Base-by-base conservation (phyloP, 2,113 vertebrate species). In the Grantiella picta region DNA sequence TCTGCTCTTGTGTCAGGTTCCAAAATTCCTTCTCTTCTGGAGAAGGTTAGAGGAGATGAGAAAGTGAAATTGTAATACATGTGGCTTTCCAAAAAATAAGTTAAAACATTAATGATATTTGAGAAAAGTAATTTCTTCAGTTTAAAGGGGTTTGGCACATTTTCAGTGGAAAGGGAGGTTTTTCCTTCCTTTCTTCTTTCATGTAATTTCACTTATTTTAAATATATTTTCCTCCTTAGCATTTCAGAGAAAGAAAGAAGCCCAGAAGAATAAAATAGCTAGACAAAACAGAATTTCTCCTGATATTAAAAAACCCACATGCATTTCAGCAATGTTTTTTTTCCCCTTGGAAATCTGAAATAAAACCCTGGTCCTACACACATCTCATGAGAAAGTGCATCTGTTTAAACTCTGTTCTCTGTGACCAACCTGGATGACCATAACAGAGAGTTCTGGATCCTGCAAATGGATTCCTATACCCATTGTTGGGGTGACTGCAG, bases 121-220 rank as follows among this genome's bases (percentile, higher is more conserved):
- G 68, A 94, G 79, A 90, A 94, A 83, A 90, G 71, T 47, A 54
- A 95, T 93, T 90, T 93, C 71, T 63, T 83, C 59, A 70, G 40
- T 88, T 96, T 83, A 72, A 83, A 88, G 33, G 27, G 19, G 35
- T 54, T 81, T 92, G 86, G 86, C 68, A 77, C 16, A 66, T 90
- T 86, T 94, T 94, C 68, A 73, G 54, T 76, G 19, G 79, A 87
- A 94, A 91, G 16, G 9, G 35, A 35, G 24, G 25, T 27, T 33
- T 71, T 56, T 73, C 2, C 25, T 44, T 88, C 38, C 84, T 45
- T 90, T 90, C 53, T 92, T 88, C 42, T 53, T 84, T 89, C 33
- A 38, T 52, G 29, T 77, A 84, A 81, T 92, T 92, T 80, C 2
- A 83, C 83, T 94, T 86, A 63, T 88, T 94, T 94, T 89, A 73